Conservation (phyloP, 2,113 vertebrate species). For the Deroptyus accipitrinus region DNA sequence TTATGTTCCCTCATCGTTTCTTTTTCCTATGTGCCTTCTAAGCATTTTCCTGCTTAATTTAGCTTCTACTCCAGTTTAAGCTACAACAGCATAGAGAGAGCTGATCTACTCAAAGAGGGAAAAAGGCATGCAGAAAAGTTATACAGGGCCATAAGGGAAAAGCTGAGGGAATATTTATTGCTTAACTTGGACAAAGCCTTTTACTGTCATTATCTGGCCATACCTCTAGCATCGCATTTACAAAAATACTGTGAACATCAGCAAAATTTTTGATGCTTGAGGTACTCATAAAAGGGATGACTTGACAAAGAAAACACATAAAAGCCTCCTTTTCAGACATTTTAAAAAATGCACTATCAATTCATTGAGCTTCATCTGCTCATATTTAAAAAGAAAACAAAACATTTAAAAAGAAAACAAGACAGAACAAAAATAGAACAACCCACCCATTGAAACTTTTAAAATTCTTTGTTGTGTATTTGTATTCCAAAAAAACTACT, state of each 20-base stretch:
- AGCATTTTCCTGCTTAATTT: background rate
- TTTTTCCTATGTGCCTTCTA: background rate
- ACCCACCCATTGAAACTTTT: fast-evolving
- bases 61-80: background rate
- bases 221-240: background rate
- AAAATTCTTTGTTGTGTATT: background rate
- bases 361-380: background rate
- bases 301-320: background rate
- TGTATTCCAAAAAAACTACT: background rate
- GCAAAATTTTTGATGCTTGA: background rate
- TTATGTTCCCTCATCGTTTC: background rate
- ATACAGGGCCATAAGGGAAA: background rate
- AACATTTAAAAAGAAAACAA: background rate
- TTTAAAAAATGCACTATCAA: background rate
- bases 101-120: background rate
- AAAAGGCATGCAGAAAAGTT: background rate
- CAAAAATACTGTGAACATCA: background rate
- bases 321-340: background rate
- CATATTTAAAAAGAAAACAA: background rate
- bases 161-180: background rate
- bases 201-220: background rate
- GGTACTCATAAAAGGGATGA: background rate
- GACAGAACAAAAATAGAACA: background rate
- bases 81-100: background rate
- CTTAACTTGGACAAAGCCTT: background rate